Conservation (phyloP, 1,140 invertebrate genomes). For the Plutomurus gul region DNA sequence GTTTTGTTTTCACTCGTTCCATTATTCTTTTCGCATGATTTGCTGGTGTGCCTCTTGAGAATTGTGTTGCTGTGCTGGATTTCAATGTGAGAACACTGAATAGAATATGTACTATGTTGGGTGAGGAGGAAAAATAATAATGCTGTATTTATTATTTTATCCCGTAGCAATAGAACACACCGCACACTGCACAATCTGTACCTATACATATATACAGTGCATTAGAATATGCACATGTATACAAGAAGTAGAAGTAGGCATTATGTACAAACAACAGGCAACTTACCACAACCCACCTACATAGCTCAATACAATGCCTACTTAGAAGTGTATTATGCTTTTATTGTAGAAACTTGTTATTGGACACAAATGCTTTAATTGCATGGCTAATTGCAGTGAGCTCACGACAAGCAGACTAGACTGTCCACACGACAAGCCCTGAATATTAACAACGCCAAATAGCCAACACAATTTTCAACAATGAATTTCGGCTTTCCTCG, state of each 20-base stretch:
- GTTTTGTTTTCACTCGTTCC: neutral
- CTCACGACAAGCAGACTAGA: conserved; percentile 2
- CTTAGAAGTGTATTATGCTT: neutral
- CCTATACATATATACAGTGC: neutral
- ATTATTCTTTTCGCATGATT: neutral
- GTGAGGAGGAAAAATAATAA: neutral
- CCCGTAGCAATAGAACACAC: neutral
- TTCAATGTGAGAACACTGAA: no score
- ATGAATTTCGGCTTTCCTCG: no score
- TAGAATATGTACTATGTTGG: neutral
- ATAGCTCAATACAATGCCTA: no score
- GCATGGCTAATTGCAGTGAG: conserved; percentile 6
- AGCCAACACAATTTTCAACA: no score
- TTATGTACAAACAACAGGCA: no score
- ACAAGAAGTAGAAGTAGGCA: no score
- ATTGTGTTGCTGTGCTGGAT: no score
- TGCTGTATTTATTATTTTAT: neutral
- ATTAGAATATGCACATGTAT: neutral
- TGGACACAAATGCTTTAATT: conserved; percentile 20
- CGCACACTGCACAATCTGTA: neutral
- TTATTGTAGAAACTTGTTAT: neutral
- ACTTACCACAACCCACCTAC: no score
- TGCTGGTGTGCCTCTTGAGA: no score
- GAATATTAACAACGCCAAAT: conserved; percentile 14
- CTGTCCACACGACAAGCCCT: neutral